phyloP scores from a whole-genome alignment of 2,113 vertebrate species.

The Serinus canaria region DNA sequence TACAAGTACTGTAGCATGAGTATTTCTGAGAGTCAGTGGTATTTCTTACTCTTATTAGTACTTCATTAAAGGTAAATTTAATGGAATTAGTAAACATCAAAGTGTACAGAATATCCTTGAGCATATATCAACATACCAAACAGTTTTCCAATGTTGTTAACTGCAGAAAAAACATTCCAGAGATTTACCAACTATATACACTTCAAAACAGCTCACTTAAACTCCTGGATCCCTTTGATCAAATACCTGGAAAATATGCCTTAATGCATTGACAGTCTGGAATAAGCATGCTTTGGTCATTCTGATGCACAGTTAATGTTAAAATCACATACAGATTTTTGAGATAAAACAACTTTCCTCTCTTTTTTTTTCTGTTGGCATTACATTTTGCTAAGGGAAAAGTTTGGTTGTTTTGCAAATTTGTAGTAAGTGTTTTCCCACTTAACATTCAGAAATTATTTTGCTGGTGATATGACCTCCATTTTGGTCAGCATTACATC shows the following conservation, averaged over 20 bases:
- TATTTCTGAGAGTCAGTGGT: background rate
- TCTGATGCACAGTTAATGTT: slow-evolving; percentile 17
- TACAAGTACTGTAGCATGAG: background rate
- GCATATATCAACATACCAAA: slow-evolving; percentile 41
- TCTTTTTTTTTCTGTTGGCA: background rate
- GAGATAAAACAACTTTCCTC: background rate
- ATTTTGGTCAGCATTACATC: background rate
- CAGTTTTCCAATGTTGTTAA: slow-evolving; percentile 19
- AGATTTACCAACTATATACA: slow-evolving; percentile 25
- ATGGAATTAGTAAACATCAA: slow-evolving; percentile 57
- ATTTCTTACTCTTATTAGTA: slow-evolving; percentile 39
- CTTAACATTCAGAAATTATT: background rate
- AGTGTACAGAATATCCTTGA: slow-evolving; percentile 29
- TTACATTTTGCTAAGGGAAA: background rate
- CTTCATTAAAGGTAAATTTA: slow-evolving; percentile 33
- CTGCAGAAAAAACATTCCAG: background rate
- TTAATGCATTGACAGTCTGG: slow-evolving; percentile 48
- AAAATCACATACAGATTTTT: slow-evolving; percentile 65
- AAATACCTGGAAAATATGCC: slow-evolving; percentile 55
- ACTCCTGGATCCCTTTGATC: slow-evolving; percentile 57
- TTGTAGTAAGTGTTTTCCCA: background rate
- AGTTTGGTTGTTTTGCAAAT: background rate
- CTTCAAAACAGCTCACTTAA: slow-evolving; percentile 56
- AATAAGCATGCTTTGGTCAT: slow-evolving; percentile 33
- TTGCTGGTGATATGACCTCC: background rate